These are phyloP conservation scores for Diadophis punctatus DNA, from an alignment of 2,113 vertebrate genomes.

Conservation along the genomic window DNA sequence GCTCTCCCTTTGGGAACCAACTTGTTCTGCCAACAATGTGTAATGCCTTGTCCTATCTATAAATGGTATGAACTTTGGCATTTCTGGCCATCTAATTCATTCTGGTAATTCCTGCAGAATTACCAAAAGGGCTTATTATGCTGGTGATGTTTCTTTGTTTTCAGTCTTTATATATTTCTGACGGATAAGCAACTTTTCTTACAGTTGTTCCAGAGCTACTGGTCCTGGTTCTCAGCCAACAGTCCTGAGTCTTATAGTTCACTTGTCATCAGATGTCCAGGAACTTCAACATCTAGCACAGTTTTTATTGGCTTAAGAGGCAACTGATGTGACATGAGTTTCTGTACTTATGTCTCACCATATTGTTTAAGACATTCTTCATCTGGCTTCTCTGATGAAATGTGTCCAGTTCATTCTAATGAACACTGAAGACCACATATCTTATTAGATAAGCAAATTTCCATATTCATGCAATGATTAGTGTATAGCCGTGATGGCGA, in stretches of 20 bases:
- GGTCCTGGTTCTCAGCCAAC: not conserved
- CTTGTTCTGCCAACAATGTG: conserved; percentile 5
- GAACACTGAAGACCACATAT: not conserved
- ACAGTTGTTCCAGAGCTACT: not conserved
- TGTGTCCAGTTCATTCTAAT: not conserved
- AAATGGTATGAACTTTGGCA: conserved; percentile 15
- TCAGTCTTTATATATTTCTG: not conserved
- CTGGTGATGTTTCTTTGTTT: not conserved
- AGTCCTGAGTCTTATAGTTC: not conserved
- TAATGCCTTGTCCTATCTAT: conserved; percentile 5
- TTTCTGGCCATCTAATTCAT: conserved; percentile 25
- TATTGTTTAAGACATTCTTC: not conserved
- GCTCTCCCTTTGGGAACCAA: not conserved
- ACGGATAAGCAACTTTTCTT: not conserved
- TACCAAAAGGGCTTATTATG: not conserved
- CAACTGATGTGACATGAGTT: not conserved
- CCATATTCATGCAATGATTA: not conserved
- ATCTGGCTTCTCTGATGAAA: not conserved
- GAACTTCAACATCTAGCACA: not conserved
- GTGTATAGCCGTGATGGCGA: too few relatives aligned
- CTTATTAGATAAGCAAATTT: not conserved
- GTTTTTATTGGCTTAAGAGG: not conserved
- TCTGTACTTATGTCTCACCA: not conserved
- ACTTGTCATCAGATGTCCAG: not conserved
- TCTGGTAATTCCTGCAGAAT: not conserved